These are phyloP conservation scores for Scomberomorus guttatus DNA, from an alignment of 2,797 vertebrate genomes.

Conservation along the genomic window DNA sequence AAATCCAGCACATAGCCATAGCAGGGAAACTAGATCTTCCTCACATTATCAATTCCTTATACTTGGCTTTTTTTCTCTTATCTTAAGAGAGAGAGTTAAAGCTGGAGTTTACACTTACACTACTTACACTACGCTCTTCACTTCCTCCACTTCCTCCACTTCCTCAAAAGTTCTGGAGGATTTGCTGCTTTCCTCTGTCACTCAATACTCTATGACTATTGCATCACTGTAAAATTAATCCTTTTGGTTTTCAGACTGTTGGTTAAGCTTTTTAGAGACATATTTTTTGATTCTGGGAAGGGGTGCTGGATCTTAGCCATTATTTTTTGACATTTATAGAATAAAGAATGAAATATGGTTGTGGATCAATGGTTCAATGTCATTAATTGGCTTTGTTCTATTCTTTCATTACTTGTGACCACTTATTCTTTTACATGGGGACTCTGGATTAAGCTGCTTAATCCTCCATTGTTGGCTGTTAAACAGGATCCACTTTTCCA, in stretches of 20 bases:
- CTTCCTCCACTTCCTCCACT: too few relatives aligned
- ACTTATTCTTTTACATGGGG: constrained; percentile 2
- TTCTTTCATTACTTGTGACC: constrained; percentile 1
- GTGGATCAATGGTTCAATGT: constrained; percentile 1
- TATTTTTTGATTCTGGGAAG: neutral
- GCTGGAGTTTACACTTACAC: too few relatives aligned
- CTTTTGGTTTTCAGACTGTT: neutral
- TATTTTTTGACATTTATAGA: neutral
- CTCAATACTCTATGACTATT: too few relatives aligned
- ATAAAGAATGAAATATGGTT: neutral
- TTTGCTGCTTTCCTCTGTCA: neutral
- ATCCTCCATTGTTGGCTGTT: constrained; percentile 28
- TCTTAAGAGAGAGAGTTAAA: too few relatives aligned
- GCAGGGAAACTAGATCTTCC: too few relatives aligned
- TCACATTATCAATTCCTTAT: too few relatives aligned
- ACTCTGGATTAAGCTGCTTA: constrained; percentile 35
- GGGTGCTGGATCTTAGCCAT: neutral
- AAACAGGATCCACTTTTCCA: constrained; percentile 15
- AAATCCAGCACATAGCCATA: too few relatives aligned
- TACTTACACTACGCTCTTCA: too few relatives aligned
- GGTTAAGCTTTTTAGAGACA: too few relatives aligned
- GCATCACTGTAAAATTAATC: neutral
- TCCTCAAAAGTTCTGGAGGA: too few relatives aligned
- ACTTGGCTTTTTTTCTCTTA: too few relatives aligned
- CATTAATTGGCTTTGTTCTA: neutral